Evolutionary conservation across 2,888 invertebrate genomes (phyloP).

Genomic region (Belgica antarctica): DNA sequence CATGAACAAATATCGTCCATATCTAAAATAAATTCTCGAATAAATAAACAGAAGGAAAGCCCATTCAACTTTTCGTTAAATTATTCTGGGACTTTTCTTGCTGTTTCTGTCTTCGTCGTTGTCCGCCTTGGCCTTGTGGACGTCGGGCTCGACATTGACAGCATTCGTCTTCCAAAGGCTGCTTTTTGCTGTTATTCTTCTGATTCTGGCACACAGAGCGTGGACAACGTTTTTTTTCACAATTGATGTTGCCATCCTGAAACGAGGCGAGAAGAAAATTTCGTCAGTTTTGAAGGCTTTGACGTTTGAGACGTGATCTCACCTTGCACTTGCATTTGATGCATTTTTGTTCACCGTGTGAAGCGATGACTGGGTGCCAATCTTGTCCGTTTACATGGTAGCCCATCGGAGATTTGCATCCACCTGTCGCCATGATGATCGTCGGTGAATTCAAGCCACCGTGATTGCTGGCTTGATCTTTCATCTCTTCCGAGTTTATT

Average conservation of each 20-base stretch:
- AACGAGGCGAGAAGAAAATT: not conserved
- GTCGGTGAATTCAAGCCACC: conserved; percentile 56
- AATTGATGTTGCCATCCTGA: conserved; percentile 77
- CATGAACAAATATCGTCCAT: not conserved
- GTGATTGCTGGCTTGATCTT: conserved; percentile 52
- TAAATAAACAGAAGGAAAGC: not conserved
- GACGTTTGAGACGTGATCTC: no score
- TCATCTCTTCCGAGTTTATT: conserved; percentile 50
- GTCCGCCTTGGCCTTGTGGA: conserved; percentile 50
- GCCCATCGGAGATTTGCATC: conserved; percentile 71
- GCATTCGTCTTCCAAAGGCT: conserved; percentile 59
- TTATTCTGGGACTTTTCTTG: conserved; percentile 45
- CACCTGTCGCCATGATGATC: conserved; percentile 73
- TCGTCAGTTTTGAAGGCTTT: not conserved
- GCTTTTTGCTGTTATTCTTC: conserved; percentile 51
- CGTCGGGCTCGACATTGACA: conserved; percentile 59
- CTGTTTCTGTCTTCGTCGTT: conserved; percentile 50
- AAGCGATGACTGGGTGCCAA: conserved; percentile 84
- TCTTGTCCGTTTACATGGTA: conserved; percentile 68
- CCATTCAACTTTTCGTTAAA: conserved; percentile 35
- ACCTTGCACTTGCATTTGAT: conserved; percentile 90
- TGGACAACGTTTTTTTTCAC: conserved; percentile 78
- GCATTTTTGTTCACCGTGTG: conserved; percentile 84
- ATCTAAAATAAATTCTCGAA: conserved; percentile 15
- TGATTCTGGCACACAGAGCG: conserved; percentile 64